phyloP scores from a whole-genome alignment of 2,113 vertebrate species.

The Pongo abelii region DNA sequence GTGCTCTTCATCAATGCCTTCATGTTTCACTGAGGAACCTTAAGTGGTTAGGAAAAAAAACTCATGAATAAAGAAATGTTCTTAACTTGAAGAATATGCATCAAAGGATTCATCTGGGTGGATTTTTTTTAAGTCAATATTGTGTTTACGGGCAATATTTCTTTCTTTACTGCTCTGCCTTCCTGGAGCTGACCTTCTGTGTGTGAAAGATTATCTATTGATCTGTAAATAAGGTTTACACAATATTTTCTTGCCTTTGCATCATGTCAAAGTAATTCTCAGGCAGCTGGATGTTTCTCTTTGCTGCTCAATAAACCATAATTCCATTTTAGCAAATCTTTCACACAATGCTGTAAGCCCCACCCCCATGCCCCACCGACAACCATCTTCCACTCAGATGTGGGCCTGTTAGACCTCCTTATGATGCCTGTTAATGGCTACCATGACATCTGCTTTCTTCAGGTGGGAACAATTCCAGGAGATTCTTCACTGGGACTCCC shows the following conservation, averaged over 20 bases:
- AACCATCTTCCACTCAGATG: slow-evolving; percentile 3
- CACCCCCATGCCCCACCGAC: not conserved
- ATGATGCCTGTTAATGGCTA: not conserved
- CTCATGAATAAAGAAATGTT: slow-evolving; percentile 68
- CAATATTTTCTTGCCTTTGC: slow-evolving; percentile 54
- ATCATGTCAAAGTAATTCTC: slow-evolving; percentile 51
- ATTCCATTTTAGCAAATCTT: slow-evolving; percentile 46
- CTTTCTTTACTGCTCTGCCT: slow-evolving; percentile 45
- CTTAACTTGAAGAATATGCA: slow-evolving; percentile 60
- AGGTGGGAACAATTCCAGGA: not conserved
- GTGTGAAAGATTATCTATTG: slow-evolving; percentile 63
- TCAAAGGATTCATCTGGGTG: slow-evolving; percentile 55
- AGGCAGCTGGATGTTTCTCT: slow-evolving; percentile 50
- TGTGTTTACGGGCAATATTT: slow-evolving; percentile 55
- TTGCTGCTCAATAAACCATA: slow-evolving; percentile 58
- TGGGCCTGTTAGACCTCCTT: not conserved
- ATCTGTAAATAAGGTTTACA: slow-evolving; percentile 67
- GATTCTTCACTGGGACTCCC: not conserved
- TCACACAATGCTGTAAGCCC: not conserved
- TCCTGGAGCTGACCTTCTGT: slow-evolving; percentile 65
- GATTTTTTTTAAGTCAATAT: slow-evolving; percentile 41
- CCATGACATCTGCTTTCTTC: not conserved
- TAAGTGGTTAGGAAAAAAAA: slow-evolving; percentile 48
- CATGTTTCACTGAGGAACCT: slow-evolving; percentile 42
- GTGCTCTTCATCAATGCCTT: slow-evolving; percentile 49